These are phyloP conservation scores for Mirounga angustirostris DNA, from an alignment of 2,113 vertebrate genomes.

Conservation along the genomic window DNA sequence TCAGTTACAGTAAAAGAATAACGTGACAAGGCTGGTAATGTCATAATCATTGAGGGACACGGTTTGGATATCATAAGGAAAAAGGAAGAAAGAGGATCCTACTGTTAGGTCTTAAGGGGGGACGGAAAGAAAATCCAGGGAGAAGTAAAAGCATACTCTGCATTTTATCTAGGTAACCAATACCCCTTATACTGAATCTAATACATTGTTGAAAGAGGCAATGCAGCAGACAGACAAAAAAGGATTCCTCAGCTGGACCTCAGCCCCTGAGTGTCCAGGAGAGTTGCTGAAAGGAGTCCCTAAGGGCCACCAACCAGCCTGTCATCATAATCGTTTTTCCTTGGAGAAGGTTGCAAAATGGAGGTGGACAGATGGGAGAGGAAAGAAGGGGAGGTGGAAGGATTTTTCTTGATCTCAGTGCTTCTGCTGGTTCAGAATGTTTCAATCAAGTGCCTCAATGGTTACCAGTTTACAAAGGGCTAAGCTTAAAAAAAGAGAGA, in stretches of 20 bases:
- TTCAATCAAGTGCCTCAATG: neutral
- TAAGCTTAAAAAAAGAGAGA: neutral
- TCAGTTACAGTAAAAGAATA: conserved; percentile 57
- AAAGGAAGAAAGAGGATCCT: conserved; percentile 59
- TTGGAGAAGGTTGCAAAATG: neutral
- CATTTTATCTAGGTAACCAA: conserved; percentile 65
- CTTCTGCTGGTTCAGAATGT: neutral
- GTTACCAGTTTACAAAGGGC: neutral
- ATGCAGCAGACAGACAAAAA: conserved; percentile 31
- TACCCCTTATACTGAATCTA: conserved; percentile 1
- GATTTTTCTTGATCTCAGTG: neutral
- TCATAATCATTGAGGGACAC: neutral
- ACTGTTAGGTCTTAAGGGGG: conserved; percentile 2
- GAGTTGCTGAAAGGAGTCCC: conserved; percentile 8
- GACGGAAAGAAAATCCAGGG: conserved; percentile 37
- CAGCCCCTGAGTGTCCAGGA: neutral
- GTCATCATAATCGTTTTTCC: neutral
- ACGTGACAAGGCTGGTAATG: neutral
- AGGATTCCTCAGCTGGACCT: conserved; percentile 45
- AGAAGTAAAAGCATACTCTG: conserved; percentile 46
- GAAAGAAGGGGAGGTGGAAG: neutral
- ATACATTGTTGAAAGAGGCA: conserved; percentile 46
- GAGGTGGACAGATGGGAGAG: neutral
- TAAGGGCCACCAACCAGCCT: neutral
- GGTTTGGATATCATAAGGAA: neutral